Percentiles rank a stretch among this genome's conserved stretches.
Conservation (phyloP, 1,140 invertebrate genomes). For the Phocides pigmalion region DNA sequence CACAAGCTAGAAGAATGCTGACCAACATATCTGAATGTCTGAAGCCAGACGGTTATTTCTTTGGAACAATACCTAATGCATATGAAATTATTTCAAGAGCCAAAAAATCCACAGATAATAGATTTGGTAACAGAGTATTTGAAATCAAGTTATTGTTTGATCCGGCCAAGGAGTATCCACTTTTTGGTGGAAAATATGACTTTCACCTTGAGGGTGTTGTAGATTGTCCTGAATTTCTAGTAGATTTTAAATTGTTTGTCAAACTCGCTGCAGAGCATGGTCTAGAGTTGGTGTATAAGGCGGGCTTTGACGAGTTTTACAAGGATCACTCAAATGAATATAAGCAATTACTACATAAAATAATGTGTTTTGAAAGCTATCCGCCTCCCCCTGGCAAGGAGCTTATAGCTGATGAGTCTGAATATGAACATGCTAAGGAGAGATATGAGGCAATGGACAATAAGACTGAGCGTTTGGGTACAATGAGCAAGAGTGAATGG, state of each 20-base stretch:
- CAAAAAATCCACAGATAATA: slow-evolving; percentile 84
- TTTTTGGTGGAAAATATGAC: slow-evolving; percentile 98
- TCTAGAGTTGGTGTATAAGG: slow-evolving; percentile 90
- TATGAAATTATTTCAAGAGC: slow-evolving; percentile 92
- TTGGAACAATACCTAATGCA: slow-evolving; percentile 97
- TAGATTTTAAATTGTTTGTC: slow-evolving; percentile 94
- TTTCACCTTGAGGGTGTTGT: slow-evolving; percentile 98
- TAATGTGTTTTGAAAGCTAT: slow-evolving; percentile 90
- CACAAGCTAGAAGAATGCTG: slow-evolving; percentile 97
- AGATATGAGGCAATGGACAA: slow-evolving; percentile 82
- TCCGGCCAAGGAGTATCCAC: slow-evolving; percentile 87
- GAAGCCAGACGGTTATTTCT: slow-evolving; percentile 95
- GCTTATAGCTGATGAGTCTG: slow-evolving; percentile 85
- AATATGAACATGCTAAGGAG: slow-evolving; percentile 90
- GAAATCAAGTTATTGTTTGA: slow-evolving; percentile 92
- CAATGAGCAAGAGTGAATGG: slow-evolving; percentile 96
- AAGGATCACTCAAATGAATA: slow-evolving; percentile 86
- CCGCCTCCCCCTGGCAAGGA: slow-evolving; percentile 84
- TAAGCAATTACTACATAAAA: slow-evolving; percentile 87
- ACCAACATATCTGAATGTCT: slow-evolving; percentile 96
- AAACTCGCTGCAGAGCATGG: slow-evolving; percentile 93
- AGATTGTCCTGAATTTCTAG: slow-evolving; percentile 99
- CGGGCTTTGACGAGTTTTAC: slow-evolving; percentile 93
- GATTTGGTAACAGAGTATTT: slow-evolving; percentile 95
- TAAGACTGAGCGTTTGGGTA: slow-evolving; percentile 86